Percentiles rank a stretch among this genome's conserved stretches.
These are phyloP conservation scores for Scelioninae gen. 2 DNA, from an alignment of 2,888 invertebrate genomes.

Conservation along the genomic window DNA sequence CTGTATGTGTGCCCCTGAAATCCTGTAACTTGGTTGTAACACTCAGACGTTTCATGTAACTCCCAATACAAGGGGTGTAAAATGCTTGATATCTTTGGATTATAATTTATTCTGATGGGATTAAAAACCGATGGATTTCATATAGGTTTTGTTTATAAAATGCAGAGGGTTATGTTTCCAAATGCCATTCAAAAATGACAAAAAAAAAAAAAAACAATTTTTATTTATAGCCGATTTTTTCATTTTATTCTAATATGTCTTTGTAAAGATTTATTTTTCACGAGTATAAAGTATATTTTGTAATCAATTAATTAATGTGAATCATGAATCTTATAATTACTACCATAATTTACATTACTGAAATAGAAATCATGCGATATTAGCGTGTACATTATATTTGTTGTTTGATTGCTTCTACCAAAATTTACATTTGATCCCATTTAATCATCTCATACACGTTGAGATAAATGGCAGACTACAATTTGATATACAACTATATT, in stretches of 20 bases:
- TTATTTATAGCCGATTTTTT: too few species aligned
- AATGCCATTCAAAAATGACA: too few species aligned
- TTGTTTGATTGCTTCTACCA: neutral
- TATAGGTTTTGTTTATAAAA: conserved; percentile 6
- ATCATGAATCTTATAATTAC: neutral
- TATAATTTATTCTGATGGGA: conserved; percentile 20
- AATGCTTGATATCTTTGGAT: too few species aligned
- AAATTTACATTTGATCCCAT: neutral
- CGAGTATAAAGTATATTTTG: too few species aligned
- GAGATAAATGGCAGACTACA: neutral
- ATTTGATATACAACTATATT: neutral
- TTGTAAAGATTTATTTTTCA: too few species aligned
- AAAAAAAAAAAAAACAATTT: neutral
- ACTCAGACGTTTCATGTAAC: conserved; percentile 38
- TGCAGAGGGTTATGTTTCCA: too few species aligned
- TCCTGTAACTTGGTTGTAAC: conserved; percentile 22
- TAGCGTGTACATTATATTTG: neutral
- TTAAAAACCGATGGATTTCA: conserved; percentile 20
- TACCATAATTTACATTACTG: neutral
- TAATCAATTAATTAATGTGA: too few species aligned
- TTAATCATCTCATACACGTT: conserved; percentile 1
- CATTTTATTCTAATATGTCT: too few species aligned
- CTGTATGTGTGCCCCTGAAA: conserved; percentile 11
- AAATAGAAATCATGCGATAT: neutral
- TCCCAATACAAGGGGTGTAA: too few species aligned